Base-by-base conservation (phyloP, 2,888 invertebrate genomes). In the Scaptomyza flava region DNA sequence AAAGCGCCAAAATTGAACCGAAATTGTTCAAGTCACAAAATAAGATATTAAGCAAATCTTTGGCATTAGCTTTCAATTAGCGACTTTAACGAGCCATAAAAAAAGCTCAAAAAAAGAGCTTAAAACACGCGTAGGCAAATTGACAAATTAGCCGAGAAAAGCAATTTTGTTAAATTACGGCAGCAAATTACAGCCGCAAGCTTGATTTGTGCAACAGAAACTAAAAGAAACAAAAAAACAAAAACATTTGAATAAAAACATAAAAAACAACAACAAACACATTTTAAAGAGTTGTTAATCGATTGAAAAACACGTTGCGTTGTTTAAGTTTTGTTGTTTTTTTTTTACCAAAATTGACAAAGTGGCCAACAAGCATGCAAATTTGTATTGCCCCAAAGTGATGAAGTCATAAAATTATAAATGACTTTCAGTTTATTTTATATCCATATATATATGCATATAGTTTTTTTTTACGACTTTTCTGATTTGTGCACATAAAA, bases 371-470 rank as follows among this genome's bases (percentile, higher is more conserved):
- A 38, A 3, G 66, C 61, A 80, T 86, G 81, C 83, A 83, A 83
- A 88, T 76, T 74, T 54, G 53, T 71, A 48, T 58, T 70, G 63
- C 45, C 61, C 23, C 47, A 46, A 59, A 66, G 65, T 79, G 89
- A 84, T 84, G 87, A 84, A 84, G 84, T 89, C 89, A 84, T 84
- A 84, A 84, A 84, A 88, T 88, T 87, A 71, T 66, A 81, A 72
- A 87, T 87, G 76, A 69, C 84, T 76, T 41, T 67, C 50, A 38
- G 50, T 54, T 68, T 56, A 47, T 66, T 17, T 57, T 50, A 23
- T 23, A 23, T 23, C 4, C 23, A 23, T 23, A 23, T 43, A 7
- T 12, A 4, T 8, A 23, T 17, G 17, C 17, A 17, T 48, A 31
- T 17, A 48, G 14, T 14, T 47, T 3, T 30, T 30, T 42, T 43